Conservation (phyloP, 2,888 invertebrate genomes). For the Laothoe populi region DNA sequence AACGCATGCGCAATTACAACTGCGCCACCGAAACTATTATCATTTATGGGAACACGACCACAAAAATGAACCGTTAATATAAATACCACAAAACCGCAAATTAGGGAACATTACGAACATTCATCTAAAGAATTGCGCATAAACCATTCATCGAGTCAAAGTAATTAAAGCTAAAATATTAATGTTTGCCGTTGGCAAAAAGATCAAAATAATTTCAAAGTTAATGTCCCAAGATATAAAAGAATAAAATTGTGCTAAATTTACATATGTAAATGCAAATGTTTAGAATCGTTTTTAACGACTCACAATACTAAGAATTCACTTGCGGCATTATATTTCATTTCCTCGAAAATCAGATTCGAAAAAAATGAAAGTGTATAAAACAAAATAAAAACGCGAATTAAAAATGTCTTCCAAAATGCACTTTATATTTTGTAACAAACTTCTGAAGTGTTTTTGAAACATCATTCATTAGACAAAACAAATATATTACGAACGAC, state of each 20-base stretch:
- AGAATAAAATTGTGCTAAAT: conserved; percentile 3
- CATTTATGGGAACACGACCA: conserved; percentile 4
- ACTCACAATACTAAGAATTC: conserved; percentile 6
- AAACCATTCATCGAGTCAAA: not conserved
- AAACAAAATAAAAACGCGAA: not conserved
- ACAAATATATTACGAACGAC: not conserved
- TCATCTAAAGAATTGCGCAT: not conserved
- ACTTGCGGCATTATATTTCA: not conserved
- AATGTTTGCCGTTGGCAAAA: not conserved
- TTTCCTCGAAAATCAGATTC: conserved; percentile 5
- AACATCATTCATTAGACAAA: not conserved
- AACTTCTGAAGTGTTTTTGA: not conserved
- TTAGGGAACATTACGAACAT: not conserved
- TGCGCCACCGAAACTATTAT: not conserved
- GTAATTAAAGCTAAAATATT: not conserved
- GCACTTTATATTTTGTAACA: not conserved
- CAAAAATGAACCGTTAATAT: not conserved
- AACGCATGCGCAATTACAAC: too few relatives aligned
- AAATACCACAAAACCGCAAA: conserved; percentile 18
- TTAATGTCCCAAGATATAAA: not conserved
- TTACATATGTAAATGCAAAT: conserved; percentile 7
- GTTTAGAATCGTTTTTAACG: conserved; percentile 9
- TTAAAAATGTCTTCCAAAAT: not conserved
- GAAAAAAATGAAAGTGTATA: not conserved
- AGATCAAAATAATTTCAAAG: not conserved